Base-by-base conservation (phyloP, 2,888 invertebrate genomes). In the Lamellibrachia satsuma region DNA sequence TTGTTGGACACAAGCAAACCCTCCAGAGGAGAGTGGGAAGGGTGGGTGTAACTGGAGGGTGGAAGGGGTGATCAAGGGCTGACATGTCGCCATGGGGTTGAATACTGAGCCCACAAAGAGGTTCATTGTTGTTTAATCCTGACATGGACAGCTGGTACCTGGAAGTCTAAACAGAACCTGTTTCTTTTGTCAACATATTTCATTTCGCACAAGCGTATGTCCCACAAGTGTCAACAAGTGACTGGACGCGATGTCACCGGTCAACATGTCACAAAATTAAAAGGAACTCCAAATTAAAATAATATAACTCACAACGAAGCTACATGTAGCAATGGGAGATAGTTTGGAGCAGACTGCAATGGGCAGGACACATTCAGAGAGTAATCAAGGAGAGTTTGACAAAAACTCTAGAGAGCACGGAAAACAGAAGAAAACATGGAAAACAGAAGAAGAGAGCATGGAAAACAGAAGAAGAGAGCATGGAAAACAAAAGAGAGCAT, bases 141-240 rank as follows among this genome's bases (percentile, higher is more conserved):
- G 75, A 75, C 75, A 75, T 22, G 75, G 75, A 75, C 75, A 75
- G 75, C 75, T 75, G 75, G 75, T 75, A n/a, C 75, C 6, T 75
- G 75, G 75, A 75, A 22, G 15, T 75, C 75, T 75, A 75, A 75
- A 75, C 75, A 75, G 15, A 75, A 11, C 75, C 22, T 0, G 75
- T 15, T 75, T 75, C 75, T 75, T 75, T 75, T 75, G 75, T 75
- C 15, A 75, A n/a, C 75, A 75, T 75, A n/a, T 75, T 75, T 75
- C 75, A 75, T 22, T 75, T 75, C 15, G 22, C n/a, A 75, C 75
- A 75, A 75, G 4, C 75, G n/a, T n/a, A 75, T 75, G 75, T 75
- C 22, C 15, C 75, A 75, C 75, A 75, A 39, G 39, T 39, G 39
- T 39, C 39, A 39, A 39, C 39, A 39, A 39, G 39, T 39, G 39